Conservation (phyloP, 2,888 invertebrate species). For the Tuta absoluta region DNA sequence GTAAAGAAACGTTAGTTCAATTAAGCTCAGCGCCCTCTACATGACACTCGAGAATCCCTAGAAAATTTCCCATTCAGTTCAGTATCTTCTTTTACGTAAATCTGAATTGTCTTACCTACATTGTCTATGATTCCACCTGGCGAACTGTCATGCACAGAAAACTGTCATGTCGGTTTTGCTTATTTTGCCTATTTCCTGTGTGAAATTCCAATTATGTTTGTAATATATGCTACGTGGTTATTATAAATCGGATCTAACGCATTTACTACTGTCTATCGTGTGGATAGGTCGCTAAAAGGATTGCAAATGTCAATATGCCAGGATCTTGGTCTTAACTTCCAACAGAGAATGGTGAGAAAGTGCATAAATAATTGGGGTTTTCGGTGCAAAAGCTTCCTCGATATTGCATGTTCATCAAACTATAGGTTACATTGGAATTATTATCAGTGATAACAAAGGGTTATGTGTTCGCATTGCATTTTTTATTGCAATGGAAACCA, state of each 20-base stretch:
- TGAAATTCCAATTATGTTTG: slow-evolving; percentile 62
- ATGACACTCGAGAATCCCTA: too few species aligned
- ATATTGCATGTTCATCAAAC: neutral
- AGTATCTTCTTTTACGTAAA: too few species aligned
- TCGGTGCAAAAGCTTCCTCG: slow-evolving; percentile 37
- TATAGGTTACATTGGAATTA: neutral
- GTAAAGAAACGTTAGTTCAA: too few species aligned
- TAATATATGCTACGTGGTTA: slow-evolving; percentile 49
- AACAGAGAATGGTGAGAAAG: slow-evolving; percentile 79
- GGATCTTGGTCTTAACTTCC: slow-evolving; percentile 81
- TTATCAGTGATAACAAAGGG: neutral
- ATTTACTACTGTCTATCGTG: slow-evolving; percentile 54
- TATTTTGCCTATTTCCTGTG: slow-evolving; percentile 57
- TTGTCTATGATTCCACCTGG: slow-evolving; percentile 35
- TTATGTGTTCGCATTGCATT: neutral
- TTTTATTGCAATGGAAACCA: neutral
- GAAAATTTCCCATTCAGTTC: too few species aligned
- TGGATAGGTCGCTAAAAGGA: slow-evolving; percentile 65
- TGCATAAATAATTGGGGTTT: slow-evolving; percentile 44
- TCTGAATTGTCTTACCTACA: neutral
- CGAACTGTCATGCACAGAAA: slow-evolving; percentile 40
- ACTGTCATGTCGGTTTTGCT: slow-evolving; percentile 56
- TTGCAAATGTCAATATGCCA: slow-evolving; percentile 82
- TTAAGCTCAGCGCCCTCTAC: too few species aligned
- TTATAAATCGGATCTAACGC: slow-evolving; percentile 48